Evolutionary conservation across 2,113 vertebrate genomes (phyloP).

Genomic region (Lota lota): DNA sequence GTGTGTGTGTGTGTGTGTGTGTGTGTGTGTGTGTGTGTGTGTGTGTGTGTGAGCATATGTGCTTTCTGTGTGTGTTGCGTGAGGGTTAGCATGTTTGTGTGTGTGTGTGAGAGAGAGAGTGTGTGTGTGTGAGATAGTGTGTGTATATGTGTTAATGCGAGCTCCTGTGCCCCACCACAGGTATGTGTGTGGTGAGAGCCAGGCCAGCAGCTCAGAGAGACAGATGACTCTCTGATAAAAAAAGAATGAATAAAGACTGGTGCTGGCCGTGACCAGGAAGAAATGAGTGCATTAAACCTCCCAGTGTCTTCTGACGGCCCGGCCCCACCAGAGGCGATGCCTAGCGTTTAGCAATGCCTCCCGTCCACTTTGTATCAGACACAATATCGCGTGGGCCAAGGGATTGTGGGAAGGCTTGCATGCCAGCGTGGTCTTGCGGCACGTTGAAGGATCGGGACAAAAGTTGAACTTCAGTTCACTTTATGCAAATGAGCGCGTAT

Average conservation of each 20-base stretch:
- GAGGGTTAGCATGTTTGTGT: neutral
- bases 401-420: too few relatives aligned
- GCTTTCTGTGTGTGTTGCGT: constrained; percentile 4
- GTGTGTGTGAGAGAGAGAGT: constrained; percentile 32
- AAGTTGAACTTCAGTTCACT: too few relatives aligned
- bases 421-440: too few relatives aligned
- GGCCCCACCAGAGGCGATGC: too few relatives aligned
- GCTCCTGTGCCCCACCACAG: constrained; percentile 45
- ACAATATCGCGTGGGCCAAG: too few relatives aligned
- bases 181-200: constrained; percentile 46
- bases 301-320: too few relatives aligned
- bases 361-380: too few relatives aligned
- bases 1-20: constrained; percentile 33
- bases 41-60: too few relatives aligned
- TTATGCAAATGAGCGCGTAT: too few relatives aligned
- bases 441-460: too few relatives aligned
- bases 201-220: constrained; percentile 17
- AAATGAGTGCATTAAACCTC: neutral
- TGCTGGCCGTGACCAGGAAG: neutral
- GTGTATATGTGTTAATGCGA: constrained; percentile 20
- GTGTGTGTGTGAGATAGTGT: neutral
- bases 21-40: neutral
- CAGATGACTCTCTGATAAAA: constrained; percentile 1
- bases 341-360: neutral
- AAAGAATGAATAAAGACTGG: neutral